A percentile compares a stretch with the other conserved stretches of the same genome.
Conservation (phyloP, 2,797 vertebrate species). For the Carduelis carduelis region DNA sequence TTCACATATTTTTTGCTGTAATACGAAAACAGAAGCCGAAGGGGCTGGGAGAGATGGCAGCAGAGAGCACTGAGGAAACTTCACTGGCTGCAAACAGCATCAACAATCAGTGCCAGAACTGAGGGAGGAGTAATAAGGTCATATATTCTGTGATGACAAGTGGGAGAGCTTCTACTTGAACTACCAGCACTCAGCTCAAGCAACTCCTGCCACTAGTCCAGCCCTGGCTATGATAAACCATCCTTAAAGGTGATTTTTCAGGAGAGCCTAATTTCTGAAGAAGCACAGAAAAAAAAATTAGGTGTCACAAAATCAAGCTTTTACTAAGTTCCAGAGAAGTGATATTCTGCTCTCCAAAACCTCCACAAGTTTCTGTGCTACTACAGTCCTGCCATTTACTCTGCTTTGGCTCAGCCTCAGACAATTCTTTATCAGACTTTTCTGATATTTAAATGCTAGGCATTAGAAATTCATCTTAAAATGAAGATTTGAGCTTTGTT, state of each 20-base stretch:
- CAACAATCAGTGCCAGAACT: constrained; percentile 20
- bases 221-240: not conserved
- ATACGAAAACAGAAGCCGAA: constrained; percentile 36
- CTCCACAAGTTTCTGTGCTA: not conserved
- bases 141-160: constrained; percentile 61
- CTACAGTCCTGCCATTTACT: not conserved
- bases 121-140: constrained; percentile 52
- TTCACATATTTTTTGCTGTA: not conserved
- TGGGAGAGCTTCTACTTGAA: constrained; percentile 47
- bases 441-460: not conserved
- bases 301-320: not conserved
- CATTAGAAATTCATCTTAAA: not conserved
- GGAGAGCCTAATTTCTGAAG: not conserved
- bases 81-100: constrained; percentile 33
- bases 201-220: not conserved
- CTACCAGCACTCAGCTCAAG: constrained; percentile 13
- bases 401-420: not conserved
- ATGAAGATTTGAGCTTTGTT: not conserved
- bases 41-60: not conserved
- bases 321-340: not conserved
- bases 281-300: not conserved
- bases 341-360: not conserved
- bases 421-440: not conserved
- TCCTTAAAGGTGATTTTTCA: not conserved
- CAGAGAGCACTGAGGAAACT: constrained; percentile 36